These are phyloP conservation scores for Caenorhabditis parvicauda DNA, from an alignment of 2,888 invertebrate species.

Conservation along the genomic window DNA sequence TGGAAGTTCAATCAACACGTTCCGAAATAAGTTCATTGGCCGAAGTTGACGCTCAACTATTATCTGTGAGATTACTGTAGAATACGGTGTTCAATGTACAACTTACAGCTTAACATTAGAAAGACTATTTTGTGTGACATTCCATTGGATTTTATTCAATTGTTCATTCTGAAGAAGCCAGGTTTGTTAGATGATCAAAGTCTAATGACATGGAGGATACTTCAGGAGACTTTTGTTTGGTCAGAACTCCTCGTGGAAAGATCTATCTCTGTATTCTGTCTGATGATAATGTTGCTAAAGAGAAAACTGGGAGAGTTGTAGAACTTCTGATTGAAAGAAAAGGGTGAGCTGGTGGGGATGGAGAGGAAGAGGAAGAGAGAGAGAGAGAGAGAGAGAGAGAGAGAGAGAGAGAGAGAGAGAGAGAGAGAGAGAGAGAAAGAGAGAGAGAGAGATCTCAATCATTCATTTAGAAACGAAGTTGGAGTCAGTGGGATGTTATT, in stretches of 20 bases:
- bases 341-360: background rate
- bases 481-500: slow-evolving; percentile 8
- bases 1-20: too few species aligned
- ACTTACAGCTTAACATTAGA: background rate
- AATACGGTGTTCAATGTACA: background rate
- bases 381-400: background rate
- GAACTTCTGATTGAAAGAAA: slow-evolving; percentile 1
- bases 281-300: background rate
- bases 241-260: background rate
- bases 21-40: too few species aligned
- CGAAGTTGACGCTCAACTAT: too few species aligned
- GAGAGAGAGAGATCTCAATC: slow-evolving; percentile 6
- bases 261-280: slow-evolving; percentile 4
- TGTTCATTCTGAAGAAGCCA: slow-evolving; percentile 9
- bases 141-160: slow-evolving; percentile 3
- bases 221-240: slow-evolving; percentile 10
- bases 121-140: slow-evolving; percentile 6
- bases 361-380: background rate
- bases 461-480: slow-evolving; percentile 4
- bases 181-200: background rate
- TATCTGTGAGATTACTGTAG: too few species aligned
- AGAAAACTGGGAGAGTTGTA: background rate
- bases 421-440: slow-evolving; percentile 4
- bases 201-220: too few species aligned
- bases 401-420: slow-evolving; percentile 10